These are phyloP conservation scores for Erebia ligea DNA, from an alignment of 2,888 invertebrate species.

Conservation along the genomic window DNA sequence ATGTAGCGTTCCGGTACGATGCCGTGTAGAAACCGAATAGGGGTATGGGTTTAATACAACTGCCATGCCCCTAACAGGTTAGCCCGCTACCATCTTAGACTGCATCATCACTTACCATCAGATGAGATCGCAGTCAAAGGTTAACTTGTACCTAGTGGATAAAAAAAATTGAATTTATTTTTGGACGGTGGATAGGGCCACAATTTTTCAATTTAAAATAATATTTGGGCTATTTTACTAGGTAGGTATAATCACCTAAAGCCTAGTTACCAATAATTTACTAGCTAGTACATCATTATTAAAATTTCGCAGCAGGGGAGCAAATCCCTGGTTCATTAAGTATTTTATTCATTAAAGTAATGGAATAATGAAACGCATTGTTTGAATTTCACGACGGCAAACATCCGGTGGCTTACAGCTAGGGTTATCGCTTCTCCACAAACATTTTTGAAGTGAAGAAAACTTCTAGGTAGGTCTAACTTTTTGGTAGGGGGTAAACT, in stretches of 20 bases:
- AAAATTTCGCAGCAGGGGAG: conserved; percentile 42
- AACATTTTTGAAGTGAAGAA: too few relatives aligned
- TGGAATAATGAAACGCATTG: conserved; percentile 56
- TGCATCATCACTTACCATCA: too few relatives aligned
- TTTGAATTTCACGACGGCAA: conserved; percentile 42
- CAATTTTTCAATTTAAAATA: background rate
- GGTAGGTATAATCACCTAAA: conserved; percentile 15
- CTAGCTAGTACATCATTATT: conserved; percentile 40
- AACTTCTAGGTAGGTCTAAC: too few relatives aligned
- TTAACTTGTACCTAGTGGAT: too few relatives aligned
- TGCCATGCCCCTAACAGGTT: too few relatives aligned
- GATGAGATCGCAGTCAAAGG: too few relatives aligned
- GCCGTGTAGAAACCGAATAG: too few relatives aligned
- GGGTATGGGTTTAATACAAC: too few relatives aligned
- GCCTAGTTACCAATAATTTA: conserved; percentile 37
- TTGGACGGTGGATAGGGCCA: background rate
- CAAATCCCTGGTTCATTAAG: conserved; percentile 33
- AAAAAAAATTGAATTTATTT: background rate
- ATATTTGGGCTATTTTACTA: background rate
- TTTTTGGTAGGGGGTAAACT: too few relatives aligned
- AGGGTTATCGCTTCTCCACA: background rate
- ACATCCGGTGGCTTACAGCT: conserved; percentile 39
- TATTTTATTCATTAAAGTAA: conserved; percentile 43
- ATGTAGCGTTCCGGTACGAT: too few relatives aligned
- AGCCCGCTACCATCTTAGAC: too few relatives aligned